Conservation (phyloP, 1,140 invertebrate genomes). For the Drosophila equinoxialis region DNA sequence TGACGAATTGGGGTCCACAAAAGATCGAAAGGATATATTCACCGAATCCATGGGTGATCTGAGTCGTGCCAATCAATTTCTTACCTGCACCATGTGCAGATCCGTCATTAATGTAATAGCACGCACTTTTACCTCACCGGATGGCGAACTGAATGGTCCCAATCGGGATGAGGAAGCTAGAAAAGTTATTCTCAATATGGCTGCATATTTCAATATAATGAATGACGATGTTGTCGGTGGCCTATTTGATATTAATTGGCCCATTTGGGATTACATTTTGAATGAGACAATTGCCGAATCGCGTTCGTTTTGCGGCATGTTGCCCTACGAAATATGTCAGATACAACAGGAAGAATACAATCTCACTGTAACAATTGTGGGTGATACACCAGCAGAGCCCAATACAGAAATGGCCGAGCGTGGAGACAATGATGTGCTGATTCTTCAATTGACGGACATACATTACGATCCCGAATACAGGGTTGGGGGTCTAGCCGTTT, state of each 20-base stretch:
- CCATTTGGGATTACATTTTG: constrained; percentile 57
- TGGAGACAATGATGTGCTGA: constrained; percentile 80
- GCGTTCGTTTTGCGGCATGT: constrained; percentile 63
- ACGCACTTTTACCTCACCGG: constrained; percentile 58
- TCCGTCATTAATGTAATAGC: constrained; percentile 82
- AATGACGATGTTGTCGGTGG: constrained; percentile 83
- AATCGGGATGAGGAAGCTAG: constrained; percentile 83
- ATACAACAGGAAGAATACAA: constrained; percentile 53
- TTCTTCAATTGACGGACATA: constrained; percentile 92
- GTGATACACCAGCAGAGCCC: constrained; percentile 31
- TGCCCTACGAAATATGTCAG: constrained; percentile 67
- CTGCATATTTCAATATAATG: constrained; percentile 70
- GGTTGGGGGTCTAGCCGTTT: constrained; percentile 85
- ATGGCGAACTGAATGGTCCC: constrained; percentile 56
- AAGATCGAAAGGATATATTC: constrained; percentile 59
- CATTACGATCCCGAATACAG: constrained; percentile 91
- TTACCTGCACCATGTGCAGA: constrained; percentile 84
- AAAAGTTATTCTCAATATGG: constrained; percentile 76
- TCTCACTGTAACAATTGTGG: constrained; percentile 53
- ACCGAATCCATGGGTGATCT: constrained; percentile 56
- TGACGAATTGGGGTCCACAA: constrained; percentile 43
- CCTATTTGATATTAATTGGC: constrained; percentile 82
- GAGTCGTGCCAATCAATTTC: constrained; percentile 47
- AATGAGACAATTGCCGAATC: constrained; percentile 59
- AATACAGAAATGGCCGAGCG: constrained; percentile 47